Percentiles rank a stretch among this genome's conserved stretches.
These are phyloP conservation scores for Heterotilapia buettikoferi DNA, from an alignment of 2,113 vertebrate species.

Conservation along the genomic window DNA sequence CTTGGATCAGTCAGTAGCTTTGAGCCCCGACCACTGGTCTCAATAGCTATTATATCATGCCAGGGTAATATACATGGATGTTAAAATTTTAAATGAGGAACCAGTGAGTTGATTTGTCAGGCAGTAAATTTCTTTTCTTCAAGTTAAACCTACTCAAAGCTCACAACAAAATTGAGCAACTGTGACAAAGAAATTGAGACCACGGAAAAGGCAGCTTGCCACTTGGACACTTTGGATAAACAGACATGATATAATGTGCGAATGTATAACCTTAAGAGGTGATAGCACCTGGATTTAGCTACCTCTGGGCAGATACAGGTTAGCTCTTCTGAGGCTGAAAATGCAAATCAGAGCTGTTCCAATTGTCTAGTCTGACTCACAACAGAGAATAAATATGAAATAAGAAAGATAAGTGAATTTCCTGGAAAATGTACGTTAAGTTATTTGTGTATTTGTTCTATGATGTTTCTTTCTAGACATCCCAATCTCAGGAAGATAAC, in stretches of 20 bases:
- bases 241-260: neutral
- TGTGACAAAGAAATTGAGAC: neutral
- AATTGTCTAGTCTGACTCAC: neutral
- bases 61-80: slow-evolving; percentile 14
- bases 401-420: neutral
- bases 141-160: neutral
- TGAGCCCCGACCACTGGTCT: slow-evolving; percentile 10
- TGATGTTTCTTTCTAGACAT: neutral
- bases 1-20: slow-evolving; percentile 18
- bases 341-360: neutral
- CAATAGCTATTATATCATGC: neutral
- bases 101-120: neutral
- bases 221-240: neutral
- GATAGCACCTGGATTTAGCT: neutral
- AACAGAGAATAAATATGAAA: neutral
- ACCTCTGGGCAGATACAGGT: neutral
- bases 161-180: neutral
- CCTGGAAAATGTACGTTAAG: neutral
- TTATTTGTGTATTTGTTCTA: neutral
- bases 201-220: neutral
- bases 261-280: neutral
- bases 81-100: slow-evolving; percentile 4
- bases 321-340: neutral
- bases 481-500: neutral
- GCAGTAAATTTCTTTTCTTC: neutral